Conservation (phyloP, 2,797 vertebrate genomes). For the Gambusia yucatana region DNA sequence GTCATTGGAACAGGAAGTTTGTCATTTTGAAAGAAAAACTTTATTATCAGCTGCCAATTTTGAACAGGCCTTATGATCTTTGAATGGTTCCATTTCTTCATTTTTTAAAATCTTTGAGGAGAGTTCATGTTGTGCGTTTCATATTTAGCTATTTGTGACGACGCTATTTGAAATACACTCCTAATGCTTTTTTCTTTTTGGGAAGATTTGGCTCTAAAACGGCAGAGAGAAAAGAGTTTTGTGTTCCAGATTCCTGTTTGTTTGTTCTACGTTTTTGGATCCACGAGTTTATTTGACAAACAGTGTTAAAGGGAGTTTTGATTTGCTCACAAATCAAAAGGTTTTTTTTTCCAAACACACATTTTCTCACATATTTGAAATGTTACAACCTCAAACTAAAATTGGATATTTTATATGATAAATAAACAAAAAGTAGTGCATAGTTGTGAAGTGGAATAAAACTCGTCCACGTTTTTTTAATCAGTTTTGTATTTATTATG, state of each 20-base stretch:
- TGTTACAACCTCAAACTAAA: background rate
- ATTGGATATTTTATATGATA: background rate
- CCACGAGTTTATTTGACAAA: conserved; percentile 65
- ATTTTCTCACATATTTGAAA: background rate
- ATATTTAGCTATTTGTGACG: conserved; percentile 66
- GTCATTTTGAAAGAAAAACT: conserved; percentile 71
- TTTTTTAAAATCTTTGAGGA: conserved; percentile 37
- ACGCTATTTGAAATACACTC: conserved; percentile 56
- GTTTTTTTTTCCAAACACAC: background rate
- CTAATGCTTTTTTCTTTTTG: conserved; percentile 26
- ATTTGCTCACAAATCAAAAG: background rate
- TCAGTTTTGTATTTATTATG: background rate
- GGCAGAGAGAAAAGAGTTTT: conserved; percentile 22
- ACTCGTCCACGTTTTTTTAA: background rate
- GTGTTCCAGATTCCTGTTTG: background rate
- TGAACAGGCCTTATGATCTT: conserved; percentile 82
- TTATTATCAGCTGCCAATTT: conserved; percentile 82
- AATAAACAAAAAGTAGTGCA: background rate
- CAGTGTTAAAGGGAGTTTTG: conserved; percentile 52
- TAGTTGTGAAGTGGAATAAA: background rate
- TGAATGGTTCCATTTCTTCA: conserved; percentile 63
- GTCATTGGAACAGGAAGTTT: conserved; percentile 64
- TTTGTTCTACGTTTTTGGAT: conserved; percentile 48
- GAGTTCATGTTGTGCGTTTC: conserved; percentile 66
- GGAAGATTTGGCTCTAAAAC: conserved; percentile 9